These are phyloP conservation scores for Synanthedon vespiformis DNA, from an alignment of 2,888 invertebrate species.

Conservation along the genomic window DNA sequence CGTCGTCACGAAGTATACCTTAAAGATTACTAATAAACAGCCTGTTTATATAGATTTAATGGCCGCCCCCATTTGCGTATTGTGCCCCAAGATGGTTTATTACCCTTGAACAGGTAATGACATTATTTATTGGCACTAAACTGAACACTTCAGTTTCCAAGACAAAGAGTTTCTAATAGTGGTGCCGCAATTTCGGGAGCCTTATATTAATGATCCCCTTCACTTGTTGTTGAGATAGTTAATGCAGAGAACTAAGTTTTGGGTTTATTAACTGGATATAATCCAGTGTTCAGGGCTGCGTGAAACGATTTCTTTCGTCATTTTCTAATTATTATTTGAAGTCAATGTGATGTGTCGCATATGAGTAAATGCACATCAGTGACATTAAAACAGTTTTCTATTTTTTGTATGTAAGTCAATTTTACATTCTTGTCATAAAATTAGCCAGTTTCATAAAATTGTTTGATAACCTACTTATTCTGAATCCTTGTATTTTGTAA, in stretches of 20 bases:
- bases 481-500: too few relatives aligned
- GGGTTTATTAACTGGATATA: background rate
- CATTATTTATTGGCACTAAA: slow-evolving; percentile 60
- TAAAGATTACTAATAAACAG: slow-evolving; percentile 34
- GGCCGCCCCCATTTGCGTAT: slow-evolving; percentile 54
- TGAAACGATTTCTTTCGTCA: too few relatives aligned
- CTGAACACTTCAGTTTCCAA: background rate
- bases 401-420: too few relatives aligned
- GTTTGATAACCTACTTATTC: too few relatives aligned
- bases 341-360: too few relatives aligned
- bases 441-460: too few relatives aligned
- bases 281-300: too few relatives aligned
- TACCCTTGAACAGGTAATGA: slow-evolving; percentile 58
- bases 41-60: slow-evolving; percentile 55
- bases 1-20: background rate
- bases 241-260: background rate
- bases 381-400: too few relatives aligned
- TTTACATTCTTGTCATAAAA: too few relatives aligned
- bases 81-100: slow-evolving; percentile 53
- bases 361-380: too few relatives aligned
- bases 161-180: slow-evolving; percentile 4
- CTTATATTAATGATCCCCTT: background rate
- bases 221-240: background rate
- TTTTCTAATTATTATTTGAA: too few relatives aligned
- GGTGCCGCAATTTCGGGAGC: background rate